A percentile compares a stretch with the other conserved stretches of the same genome.
Conservation (phyloP, 2,113 vertebrate species). For the Coregonus clupeaformis region DNA sequence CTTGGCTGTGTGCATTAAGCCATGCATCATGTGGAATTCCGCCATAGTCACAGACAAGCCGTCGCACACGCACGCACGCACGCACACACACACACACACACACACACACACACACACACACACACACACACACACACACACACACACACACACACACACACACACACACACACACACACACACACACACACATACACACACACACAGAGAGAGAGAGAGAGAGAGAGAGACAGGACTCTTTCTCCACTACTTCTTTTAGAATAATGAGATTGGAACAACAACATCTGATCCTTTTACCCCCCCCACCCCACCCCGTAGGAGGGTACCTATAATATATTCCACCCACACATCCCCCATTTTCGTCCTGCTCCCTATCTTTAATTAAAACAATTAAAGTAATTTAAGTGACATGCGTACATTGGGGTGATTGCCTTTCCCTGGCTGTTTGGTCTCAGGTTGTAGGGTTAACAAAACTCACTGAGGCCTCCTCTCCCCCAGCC, state of each 20-base stretch:
- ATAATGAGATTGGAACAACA: no score
- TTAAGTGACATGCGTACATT: slow-evolving; percentile 43
- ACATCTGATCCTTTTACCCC: no score
- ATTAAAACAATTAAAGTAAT: slow-evolving; percentile 66
- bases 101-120: no score
- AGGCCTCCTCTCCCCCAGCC: neutral
- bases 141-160: neutral
- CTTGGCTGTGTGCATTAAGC: slow-evolving; percentile 21
- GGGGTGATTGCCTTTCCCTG: slow-evolving; percentile 31
- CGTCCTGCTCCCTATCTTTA: slow-evolving; percentile 55
- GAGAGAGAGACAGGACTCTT: no score
- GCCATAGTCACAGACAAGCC: slow-evolving; percentile 9
- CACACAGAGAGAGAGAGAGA: neutral
- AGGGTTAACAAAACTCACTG: slow-evolving; percentile 5
- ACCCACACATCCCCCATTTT: slow-evolving; percentile 16
- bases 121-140: neutral
- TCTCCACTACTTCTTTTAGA: no score
- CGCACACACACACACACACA: no score
- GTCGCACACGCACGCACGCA: no score
- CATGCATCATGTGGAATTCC: slow-evolving; percentile 6
- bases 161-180: no score
- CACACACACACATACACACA: no score
- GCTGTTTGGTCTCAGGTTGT: slow-evolving; percentile 3
- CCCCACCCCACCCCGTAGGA: no score
- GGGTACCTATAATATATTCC: slow-evolving; percentile 56